Percentiles rank a stretch among this genome's conserved stretches.
phyloP scores from a whole-genome alignment of 2,888 invertebrate genomes.

The Drosophila acutilabella region DNA sequence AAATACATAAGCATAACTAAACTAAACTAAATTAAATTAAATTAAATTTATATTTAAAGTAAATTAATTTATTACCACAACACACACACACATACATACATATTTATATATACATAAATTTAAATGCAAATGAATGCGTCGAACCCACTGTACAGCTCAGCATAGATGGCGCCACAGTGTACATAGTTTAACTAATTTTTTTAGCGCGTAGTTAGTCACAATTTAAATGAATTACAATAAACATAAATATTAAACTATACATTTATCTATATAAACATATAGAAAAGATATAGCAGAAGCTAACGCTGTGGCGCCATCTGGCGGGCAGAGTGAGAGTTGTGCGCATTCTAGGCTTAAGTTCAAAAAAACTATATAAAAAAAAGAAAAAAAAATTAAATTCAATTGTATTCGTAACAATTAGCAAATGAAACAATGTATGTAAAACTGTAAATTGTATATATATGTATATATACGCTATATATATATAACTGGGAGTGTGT shows the following conservation, averaged over 20 bases:
- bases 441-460: conserved; percentile 40
- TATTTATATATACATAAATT: conserved; percentile 11
- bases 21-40: conserved; percentile 13
- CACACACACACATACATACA: conserved; percentile 34
- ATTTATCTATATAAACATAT: background rate
- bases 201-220: conserved; percentile 80
- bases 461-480: conserved; percentile 23
- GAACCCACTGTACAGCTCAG: conserved; percentile 21
- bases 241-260: background rate
- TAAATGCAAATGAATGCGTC: conserved; percentile 1
- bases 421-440: conserved; percentile 40
- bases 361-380: conserved; percentile 5
- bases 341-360: conserved; percentile 41
- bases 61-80: conserved; percentile 34
- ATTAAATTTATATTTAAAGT: conserved; percentile 45
- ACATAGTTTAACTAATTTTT: conserved; percentile 56
- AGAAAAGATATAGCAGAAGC: conserved; percentile 31
- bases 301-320: conserved; percentile 50
- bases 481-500: conserved; percentile 49
- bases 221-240: conserved; percentile 72
- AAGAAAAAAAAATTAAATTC: conserved; percentile 43
- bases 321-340: conserved; percentile 22
- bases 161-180: conserved; percentile 51
- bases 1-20: conserved; percentile 29
- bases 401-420: conserved; percentile 51